These are phyloP conservation scores for Schizothorax lantsangensis DNA, from an alignment of 2,797 vertebrate species.

Conservation along the genomic window DNA sequence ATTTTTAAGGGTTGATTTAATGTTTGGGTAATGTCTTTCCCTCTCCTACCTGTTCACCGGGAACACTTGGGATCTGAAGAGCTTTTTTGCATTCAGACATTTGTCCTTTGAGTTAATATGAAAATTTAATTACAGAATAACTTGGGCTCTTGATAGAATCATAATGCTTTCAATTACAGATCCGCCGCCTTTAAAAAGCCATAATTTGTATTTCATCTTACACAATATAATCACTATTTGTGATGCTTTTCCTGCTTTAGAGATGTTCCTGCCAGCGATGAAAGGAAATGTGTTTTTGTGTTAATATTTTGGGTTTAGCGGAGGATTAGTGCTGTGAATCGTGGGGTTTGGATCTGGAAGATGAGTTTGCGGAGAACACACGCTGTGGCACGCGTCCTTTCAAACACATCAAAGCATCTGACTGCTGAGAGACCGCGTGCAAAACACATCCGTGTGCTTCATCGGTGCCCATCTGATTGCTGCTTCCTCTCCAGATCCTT, in stretches of 20 bases:
- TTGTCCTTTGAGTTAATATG: constrained; percentile 67
- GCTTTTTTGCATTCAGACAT: constrained; percentile 63
- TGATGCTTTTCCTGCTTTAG: constrained; percentile 50
- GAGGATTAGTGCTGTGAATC: constrained; percentile 56
- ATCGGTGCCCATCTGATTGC: constrained; percentile 56
- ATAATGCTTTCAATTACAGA: constrained; percentile 62
- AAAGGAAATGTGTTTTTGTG: constrained; percentile 58
- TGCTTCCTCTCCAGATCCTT: constrained; percentile 31
- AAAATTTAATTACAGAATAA: constrained; percentile 69
- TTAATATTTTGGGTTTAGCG: constrained; percentile 55
- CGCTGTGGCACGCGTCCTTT: constrained; percentile 32
- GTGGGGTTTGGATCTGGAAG: constrained; percentile 44
- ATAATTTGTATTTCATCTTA: constrained; percentile 63
- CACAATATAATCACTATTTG: constrained; percentile 61
- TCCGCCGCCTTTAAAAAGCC: constrained; percentile 54
- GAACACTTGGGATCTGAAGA: constrained; percentile 63
- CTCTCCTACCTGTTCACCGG: constrained; percentile 65
- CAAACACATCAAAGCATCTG: constrained; percentile 52
- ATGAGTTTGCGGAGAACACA: constrained; percentile 54
- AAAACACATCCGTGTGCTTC: constrained; percentile 32
- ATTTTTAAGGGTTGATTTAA: constrained; percentile 71
- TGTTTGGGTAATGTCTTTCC: constrained; percentile 66
- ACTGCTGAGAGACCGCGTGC: constrained; percentile 53
- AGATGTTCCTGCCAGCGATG: constrained; percentile 41
- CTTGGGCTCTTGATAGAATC: constrained; percentile 66